Conservation (phyloP, 2,797 vertebrate genomes). For the Cygnus olor region DNA sequence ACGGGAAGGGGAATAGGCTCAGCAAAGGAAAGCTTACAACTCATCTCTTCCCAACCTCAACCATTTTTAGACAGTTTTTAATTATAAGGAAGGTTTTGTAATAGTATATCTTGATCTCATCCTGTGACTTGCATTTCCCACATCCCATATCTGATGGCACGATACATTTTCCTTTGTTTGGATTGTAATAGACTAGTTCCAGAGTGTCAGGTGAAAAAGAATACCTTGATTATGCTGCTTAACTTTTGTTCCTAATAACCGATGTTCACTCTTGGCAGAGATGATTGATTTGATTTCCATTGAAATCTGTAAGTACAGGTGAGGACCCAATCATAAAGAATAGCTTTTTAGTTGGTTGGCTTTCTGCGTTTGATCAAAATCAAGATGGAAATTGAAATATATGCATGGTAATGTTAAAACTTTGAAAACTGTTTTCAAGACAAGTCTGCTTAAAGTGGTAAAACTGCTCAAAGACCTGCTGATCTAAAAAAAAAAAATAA, state of each 20-base stretch:
- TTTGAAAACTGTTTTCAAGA: neutral
- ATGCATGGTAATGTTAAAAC: neutral
- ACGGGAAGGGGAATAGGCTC: neutral
- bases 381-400: neutral
- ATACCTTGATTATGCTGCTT: neutral
- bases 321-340: neutral
- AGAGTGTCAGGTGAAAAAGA: neutral
- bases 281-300: neutral
- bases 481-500: neutral
- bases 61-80: neutral
- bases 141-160: neutral
- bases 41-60: accelerated
- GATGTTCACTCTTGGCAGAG: neutral
- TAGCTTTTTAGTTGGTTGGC: neutral
- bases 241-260: neutral
- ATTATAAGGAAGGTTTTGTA: neutral
- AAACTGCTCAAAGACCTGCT: neutral
- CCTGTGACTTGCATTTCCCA: neutral
- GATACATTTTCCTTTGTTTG: neutral
- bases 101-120: neutral
- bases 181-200: neutral
- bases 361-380: neutral
- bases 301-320: neutral
- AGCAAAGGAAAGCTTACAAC: accelerated
- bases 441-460: neutral